A percentile compares a stretch with the other conserved stretches of the same genome.
These are phyloP conservation scores for Onychorhynchus coronatus DNA, from an alignment of 2,113 vertebrate species.

Conservation along the genomic window DNA sequence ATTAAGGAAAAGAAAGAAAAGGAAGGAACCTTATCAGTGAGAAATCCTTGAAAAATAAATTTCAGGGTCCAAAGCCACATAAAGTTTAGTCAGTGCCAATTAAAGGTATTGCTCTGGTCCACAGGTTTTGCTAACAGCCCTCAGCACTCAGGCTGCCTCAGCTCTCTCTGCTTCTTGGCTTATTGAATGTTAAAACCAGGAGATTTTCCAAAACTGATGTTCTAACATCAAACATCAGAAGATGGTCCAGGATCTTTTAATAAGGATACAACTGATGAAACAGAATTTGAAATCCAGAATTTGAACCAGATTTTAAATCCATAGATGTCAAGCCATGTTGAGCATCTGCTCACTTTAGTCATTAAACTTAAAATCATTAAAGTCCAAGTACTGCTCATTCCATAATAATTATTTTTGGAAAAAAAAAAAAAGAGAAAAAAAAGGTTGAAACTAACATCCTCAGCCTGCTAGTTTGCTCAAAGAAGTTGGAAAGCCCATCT, in stretches of 20 bases:
- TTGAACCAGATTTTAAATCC: background rate
- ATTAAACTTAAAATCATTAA: too few species aligned
- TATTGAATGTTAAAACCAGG: background rate
- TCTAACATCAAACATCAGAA: background rate
- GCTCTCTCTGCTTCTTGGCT: background rate
- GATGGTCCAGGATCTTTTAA: background rate
- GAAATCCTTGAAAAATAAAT: slow-evolving; percentile 8
- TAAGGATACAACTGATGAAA: background rate
- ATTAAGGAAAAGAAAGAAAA: background rate
- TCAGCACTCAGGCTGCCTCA: background rate
- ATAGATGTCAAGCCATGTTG: background rate
- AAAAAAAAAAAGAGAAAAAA: background rate
- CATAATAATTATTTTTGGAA: background rate
- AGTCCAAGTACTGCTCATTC: background rate
- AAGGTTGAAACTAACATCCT: background rate
- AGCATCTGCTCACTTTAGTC: background rate
- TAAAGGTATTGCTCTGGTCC: background rate
- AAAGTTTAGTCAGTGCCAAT: background rate
- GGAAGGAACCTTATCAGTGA: background rate
- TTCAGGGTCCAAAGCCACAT: background rate
- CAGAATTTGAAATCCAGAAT: background rate
- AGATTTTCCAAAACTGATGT: background rate
- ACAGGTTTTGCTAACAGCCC: background rate
- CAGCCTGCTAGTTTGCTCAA: background rate
- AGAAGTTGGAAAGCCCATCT: background rate